A percentile compares a stretch with the other conserved stretches of the same genome.
Evolutionary conservation across 1,140 invertebrate genomes (phyloP).

Genomic region (Charaxes varanes): DNA sequence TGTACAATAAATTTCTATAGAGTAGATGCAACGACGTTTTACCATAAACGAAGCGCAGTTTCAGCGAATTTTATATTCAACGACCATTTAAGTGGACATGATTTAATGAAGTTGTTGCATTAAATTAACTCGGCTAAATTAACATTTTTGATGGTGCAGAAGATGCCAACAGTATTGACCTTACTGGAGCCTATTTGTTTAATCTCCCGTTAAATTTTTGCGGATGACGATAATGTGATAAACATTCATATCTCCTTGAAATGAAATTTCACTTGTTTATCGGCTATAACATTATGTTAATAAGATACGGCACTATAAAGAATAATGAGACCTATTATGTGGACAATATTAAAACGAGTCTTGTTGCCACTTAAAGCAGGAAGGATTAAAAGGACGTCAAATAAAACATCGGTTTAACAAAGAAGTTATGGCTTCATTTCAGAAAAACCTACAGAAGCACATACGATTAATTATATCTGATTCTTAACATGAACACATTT

Average conservation of each 20-base stretch:
- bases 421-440: constrained; percentile 17
- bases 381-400: constrained; percentile 11
- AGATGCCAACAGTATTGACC: too few species aligned
- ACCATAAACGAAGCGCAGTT: too few species aligned
- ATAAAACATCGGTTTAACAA: constrained; percentile 13
- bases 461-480: constrained; percentile 15
- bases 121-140: not conserved
- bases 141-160: not conserved
- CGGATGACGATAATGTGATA: not conserved
- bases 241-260: not conserved
- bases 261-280: constrained; percentile 4
- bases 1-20: too few species aligned
- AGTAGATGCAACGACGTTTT: too few species aligned
- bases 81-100: not conserved
- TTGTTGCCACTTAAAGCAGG: constrained; percentile 2
- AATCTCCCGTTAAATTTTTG: not conserved
- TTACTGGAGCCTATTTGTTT: not conserved
- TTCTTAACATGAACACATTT: constrained; percentile 12
- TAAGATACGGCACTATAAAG: constrained; percentile 11
- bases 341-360: constrained; percentile 3
- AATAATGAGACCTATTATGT: constrained; percentile 10
- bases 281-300: constrained; percentile 10
- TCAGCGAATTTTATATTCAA: not conserved
- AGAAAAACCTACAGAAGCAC: constrained; percentile 7
- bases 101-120: not conserved